Evolutionary conservation across 2,113 vertebrate genomes (phyloP), one percentile per base, ranked within the genome.

Genomic region (Dipodomys stephensi): DNA sequence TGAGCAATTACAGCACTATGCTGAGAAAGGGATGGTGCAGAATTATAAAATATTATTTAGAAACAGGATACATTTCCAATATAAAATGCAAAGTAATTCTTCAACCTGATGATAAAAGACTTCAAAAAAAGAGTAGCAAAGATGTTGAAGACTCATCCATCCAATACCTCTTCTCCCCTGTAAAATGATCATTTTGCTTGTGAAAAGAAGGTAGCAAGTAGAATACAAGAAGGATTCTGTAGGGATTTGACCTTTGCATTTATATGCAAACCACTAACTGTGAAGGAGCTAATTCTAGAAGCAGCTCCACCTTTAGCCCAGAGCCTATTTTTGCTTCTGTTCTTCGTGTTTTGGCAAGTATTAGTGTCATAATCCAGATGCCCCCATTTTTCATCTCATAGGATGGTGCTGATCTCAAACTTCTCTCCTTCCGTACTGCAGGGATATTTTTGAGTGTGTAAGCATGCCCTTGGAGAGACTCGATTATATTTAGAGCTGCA

Each of bases 231-330:
- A 91, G 4, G 0, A n/a, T 68, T 44, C 30, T 82, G 7, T 22
- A 83, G 71, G 25, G 88, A 83, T 92, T 83, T 68, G 4, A 44
- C 39, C 32, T 88, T 82, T 44, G 28, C 27, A 82, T 78, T 77
- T 27, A 62, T 49, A 60, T 4, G 32, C 32, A 81, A 60, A 72
- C 28, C 5, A 81, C 46, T 65, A 74, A 74, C 11, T n/a, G 28
- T 22, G 65, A 87, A 2, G 60, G 39, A 49, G 13, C 18, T 87
- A 81, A 53, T 71, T 2, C 2, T 30, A 35, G 57, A 39, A 73
- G 12, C 9, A 25, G 1, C 71, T 87, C 5, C 35, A 0, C 32
- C 12, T 80, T 16, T 18, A 57, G 49, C 4, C 8, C 9, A 3
- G 49, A 13, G 3, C 1, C 10, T 30, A 16, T 25, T 80, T 64